phyloP scores from a whole-genome alignment of 1,140 invertebrate genomes.

The Vanessa atalanta region DNA sequence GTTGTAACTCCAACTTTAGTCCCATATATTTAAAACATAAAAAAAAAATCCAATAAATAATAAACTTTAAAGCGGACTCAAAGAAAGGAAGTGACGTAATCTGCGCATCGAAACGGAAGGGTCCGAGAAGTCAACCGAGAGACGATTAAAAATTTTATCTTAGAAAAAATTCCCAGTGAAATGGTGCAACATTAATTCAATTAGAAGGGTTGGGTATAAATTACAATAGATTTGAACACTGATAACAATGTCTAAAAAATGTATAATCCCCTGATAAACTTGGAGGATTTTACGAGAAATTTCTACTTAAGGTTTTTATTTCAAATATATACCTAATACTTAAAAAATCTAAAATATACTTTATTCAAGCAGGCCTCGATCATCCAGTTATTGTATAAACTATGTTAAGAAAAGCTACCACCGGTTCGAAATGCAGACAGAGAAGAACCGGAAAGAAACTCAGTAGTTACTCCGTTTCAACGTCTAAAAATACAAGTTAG shows the following conservation, averaged over 20 bases:
- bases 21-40: conserved; percentile 7
- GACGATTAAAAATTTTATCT: conserved; percentile 41
- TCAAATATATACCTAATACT: no score
- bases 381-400: no score
- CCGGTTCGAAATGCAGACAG: no score
- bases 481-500: no score
- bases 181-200: conserved; percentile 34
- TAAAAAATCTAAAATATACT: no score
- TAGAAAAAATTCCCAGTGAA: conserved; percentile 36
- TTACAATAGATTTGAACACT: conserved; percentile 26
- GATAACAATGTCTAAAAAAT: conserved; percentile 7
- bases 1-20: background rate
- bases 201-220: conserved; percentile 34
- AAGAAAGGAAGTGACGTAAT: conserved; percentile 20
- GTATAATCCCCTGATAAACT: background rate
- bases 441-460: no score
- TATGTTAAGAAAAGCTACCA: no score
- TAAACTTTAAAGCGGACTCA: conserved; percentile 7
- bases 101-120: conserved; percentile 18
- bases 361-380: no score
- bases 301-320: no score
- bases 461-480: no score
- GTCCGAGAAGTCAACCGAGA: conserved; percentile 13
- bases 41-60: conserved; percentile 22
- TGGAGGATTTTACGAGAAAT: no score